phyloP scores from a whole-genome alignment of 30 jellyfish, hydroid and myxozoan species.

The Aurelia coerulea region DNA sequence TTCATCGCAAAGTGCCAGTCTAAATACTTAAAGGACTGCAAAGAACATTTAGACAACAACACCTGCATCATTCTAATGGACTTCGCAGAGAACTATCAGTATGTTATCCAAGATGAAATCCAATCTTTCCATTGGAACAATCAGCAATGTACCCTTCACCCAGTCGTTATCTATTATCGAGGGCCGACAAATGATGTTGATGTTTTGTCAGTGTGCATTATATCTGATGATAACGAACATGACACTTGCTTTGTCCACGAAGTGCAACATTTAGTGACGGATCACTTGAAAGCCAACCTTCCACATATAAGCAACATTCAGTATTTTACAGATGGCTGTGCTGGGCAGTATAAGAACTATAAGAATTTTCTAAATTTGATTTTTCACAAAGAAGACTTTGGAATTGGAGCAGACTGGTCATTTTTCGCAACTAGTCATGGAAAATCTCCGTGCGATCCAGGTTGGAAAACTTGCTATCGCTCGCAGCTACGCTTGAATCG shows the following conservation, averaged over 20 bases:
- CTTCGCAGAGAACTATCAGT: slow-evolving; percentile 48
- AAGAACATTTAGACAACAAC: slow-evolving; percentile 8
- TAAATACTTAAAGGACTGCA: slow-evolving; percentile 20
- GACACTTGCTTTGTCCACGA: slow-evolving; percentile 49
- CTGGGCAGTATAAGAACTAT: slow-evolving; percentile 54
- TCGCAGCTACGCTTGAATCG: no score
- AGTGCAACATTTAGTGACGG: slow-evolving; percentile 11
- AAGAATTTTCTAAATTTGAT: slow-evolving; percentile 29
- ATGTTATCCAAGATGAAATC: slow-evolving; percentile 45
- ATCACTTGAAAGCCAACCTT: slow-evolving; percentile 14
- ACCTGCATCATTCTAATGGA: neutral
- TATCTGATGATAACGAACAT: slow-evolving; percentile 56
- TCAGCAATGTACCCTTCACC: slow-evolving; percentile 52
- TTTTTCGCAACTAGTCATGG: slow-evolving; percentile 65
- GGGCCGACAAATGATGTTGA: neutral
- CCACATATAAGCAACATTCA: slow-evolving; percentile 4
- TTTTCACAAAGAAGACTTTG: slow-evolving; percentile 54
- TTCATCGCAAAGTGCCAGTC: slow-evolving; percentile 37
- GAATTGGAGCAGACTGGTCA: slow-evolving; percentile 40
- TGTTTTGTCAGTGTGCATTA: slow-evolving; percentile 32
- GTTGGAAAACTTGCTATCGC: no score
- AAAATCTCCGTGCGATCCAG: no score
- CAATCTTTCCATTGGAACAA: slow-evolving; percentile 47
- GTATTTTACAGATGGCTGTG: slow-evolving; percentile 64
- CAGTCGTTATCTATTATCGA: slow-evolving; percentile 46